Percentiles rank a stretch among this genome's conserved stretches.
Evolutionary conservation across 2,113 vertebrate species (phyloP).

Genomic region (Rhinoptilus africanus): DNA sequence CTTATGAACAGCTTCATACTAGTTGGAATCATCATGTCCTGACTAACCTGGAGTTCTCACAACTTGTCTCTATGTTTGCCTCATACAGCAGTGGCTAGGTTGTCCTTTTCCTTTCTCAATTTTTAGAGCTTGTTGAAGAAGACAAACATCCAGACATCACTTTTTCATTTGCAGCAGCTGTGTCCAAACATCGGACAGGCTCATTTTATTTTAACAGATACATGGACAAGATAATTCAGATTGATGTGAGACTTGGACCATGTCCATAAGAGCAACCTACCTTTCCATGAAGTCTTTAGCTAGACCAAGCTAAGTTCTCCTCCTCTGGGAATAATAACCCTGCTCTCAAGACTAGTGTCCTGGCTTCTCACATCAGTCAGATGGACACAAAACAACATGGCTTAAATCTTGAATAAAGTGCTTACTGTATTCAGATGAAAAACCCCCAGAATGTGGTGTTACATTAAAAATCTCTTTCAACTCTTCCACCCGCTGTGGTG

Average conservation of each 20-base stretch:
- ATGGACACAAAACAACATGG: background rate
- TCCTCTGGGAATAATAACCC: background rate
- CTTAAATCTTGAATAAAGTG: background rate
- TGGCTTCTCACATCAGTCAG: background rate
- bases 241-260: background rate
- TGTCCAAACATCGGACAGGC: background rate
- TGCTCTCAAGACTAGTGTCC: background rate
- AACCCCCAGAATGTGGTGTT: background rate
- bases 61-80: slow-evolving; percentile 41
- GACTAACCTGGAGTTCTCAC: slow-evolving; percentile 62
- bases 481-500: background rate
- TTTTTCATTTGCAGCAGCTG: background rate
- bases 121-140: background rate
- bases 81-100: slow-evolving; percentile 12
- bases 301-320: background rate
- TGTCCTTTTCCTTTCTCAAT: background rate
- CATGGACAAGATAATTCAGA: background rate
- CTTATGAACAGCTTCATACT: slow-evolving; percentile 51
- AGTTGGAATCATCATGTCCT: slow-evolving; percentile 53
- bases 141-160: background rate
- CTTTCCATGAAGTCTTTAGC: background rate
- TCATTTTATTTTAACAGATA: background rate
- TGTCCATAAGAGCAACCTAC: background rate
- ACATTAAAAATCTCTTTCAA: background rate
- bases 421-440: background rate